phyloP scores from a whole-genome alignment of 2,797 vertebrate species.

The Phaenicophaeus curvirostris region DNA sequence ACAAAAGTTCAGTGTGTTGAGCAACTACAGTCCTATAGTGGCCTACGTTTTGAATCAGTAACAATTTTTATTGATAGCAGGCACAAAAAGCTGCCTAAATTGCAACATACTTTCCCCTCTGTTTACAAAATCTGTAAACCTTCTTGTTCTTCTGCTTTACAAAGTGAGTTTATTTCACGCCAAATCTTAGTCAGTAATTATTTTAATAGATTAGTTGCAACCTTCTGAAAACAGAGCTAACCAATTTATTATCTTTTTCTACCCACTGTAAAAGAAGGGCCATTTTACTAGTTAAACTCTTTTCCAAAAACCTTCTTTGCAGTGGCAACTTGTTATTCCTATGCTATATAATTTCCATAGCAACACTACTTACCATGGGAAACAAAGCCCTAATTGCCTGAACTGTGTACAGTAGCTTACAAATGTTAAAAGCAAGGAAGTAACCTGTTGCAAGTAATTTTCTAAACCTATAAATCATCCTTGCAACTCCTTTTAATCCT shows the following conservation, averaged over 20 bases:
- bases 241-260: neutral
- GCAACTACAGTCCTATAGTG: neutral
- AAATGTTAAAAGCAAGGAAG: neutral
- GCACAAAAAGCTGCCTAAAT: neutral
- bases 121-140: neutral
- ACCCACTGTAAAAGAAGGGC: neutral
- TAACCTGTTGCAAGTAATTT: neutral
- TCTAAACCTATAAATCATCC: neutral
- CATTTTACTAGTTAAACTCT: slow-evolving; percentile 5
- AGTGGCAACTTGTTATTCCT: neutral
- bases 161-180: neutral
- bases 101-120: neutral
- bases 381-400: neutral
- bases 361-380: slow-evolving; percentile 21
- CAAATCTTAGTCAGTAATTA: neutral
- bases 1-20: neutral
- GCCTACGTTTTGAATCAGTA: neutral
- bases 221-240: neutral
- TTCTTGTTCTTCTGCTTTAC: neutral
- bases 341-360: slow-evolving; percentile 50
- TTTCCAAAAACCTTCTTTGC: slow-evolving; percentile 1
- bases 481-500: neutral
- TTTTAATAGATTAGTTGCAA: neutral
- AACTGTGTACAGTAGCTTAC: neutral
- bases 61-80: neutral